These are phyloP conservation scores for Torymus texanus DNA, from an alignment of 2,888 invertebrate genomes.

Conservation along the genomic window DNA sequence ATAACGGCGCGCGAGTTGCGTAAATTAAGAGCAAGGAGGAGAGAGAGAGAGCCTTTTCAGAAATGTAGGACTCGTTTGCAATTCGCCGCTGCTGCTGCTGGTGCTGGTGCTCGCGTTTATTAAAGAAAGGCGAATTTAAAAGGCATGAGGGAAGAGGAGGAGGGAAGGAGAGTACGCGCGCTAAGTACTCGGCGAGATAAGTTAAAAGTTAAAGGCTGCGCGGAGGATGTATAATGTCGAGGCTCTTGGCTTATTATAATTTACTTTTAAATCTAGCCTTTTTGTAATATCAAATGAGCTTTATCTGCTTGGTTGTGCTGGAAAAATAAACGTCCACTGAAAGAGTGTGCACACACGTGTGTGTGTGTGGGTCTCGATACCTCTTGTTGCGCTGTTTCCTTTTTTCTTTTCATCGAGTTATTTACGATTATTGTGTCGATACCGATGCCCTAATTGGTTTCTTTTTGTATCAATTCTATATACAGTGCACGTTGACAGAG, in stretches of 20 bases:
- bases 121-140: slow-evolving; percentile 41
- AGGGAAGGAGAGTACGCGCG: neutral
- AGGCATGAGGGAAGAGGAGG: neutral
- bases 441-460: too few species aligned
- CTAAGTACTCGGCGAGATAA: slow-evolving; percentile 44
- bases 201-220: slow-evolving; percentile 41
- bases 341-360: neutral
- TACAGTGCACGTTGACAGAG: too few species aligned
- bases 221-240: slow-evolving; percentile 1
- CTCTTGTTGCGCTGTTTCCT: too few species aligned
- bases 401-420: too few species aligned
- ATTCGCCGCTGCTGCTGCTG: slow-evolving; percentile 3
- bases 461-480: too few species aligned
- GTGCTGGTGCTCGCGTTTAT: slow-evolving; percentile 41
- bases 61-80: slow-evolving; percentile 49
- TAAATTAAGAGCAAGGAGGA: slow-evolving; percentile 35
- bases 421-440: too few species aligned
- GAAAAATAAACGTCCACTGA: too few species aligned
- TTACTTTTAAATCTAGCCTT: slow-evolving; percentile 9
- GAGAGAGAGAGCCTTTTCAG: slow-evolving; percentile 13
- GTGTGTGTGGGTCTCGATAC: neutral
- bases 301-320: neutral
- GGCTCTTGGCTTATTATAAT: slow-evolving; percentile 41
- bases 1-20: slow-evolving; percentile 27
- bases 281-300: slow-evolving; percentile 20